Conservation (phyloP, 2,888 invertebrate species). For the Chironomus riparius region DNA sequence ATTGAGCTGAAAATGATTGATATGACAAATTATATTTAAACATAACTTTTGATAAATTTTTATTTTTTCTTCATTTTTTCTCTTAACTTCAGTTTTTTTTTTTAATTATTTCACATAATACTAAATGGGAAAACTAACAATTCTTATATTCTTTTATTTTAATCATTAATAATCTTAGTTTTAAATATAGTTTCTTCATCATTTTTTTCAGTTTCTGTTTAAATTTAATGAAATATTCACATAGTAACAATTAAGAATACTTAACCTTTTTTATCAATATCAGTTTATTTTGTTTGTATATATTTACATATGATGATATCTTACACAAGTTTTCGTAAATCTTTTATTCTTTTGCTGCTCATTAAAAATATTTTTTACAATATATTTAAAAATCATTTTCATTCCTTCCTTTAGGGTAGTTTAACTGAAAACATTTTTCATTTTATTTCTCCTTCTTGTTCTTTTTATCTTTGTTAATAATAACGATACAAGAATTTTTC, state of each 20-base stretch:
- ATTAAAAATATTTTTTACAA: background rate
- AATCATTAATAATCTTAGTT: background rate
- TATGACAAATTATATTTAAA: background rate
- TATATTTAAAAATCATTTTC: background rate
- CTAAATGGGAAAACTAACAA: constrained; percentile 10
- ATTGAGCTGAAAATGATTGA: no score
- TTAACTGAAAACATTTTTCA: background rate
- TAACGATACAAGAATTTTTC: no score
- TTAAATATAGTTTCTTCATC: background rate
- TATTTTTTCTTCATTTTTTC: background rate
- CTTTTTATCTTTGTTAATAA: no score
- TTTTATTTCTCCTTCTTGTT: background rate
- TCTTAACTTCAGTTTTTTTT: background rate
- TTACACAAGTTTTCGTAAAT: background rate
- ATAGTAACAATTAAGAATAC: no score
- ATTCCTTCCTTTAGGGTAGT: background rate
- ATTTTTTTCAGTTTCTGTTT: background rate
- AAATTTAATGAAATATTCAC: no score
- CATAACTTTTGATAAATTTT: constrained; percentile 16
- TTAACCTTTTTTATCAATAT: no score
- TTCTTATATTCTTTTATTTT: background rate
- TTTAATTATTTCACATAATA: background rate
- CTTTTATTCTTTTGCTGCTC: background rate
- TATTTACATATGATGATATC: no score
- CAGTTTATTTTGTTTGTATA: no score